Conservation (phyloP, 35 echinoderm and acorn worm species). For the Strongylocentrotus purpuratus region DNA sequence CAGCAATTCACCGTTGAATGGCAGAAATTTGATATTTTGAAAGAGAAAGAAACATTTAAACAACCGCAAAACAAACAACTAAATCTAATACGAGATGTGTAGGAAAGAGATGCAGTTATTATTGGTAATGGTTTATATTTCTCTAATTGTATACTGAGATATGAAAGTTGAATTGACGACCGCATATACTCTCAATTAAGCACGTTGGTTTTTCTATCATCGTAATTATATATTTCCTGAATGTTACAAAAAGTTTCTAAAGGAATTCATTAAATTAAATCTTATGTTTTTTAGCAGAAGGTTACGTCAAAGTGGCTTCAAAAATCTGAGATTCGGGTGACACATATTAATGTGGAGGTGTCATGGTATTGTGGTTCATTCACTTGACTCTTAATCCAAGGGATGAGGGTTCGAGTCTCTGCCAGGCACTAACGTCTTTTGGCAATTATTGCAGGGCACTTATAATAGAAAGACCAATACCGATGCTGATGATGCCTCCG, state of each 20-base stretch:
- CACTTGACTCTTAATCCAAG: too few relatives aligned
- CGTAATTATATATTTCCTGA: background rate
- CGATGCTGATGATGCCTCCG: too few relatives aligned
- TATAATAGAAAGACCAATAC: too few relatives aligned
- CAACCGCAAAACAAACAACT: background rate
- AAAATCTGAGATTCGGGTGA: too few relatives aligned
- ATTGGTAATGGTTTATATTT: background rate
- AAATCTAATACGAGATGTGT: background rate
- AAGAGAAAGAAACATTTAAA: background rate
- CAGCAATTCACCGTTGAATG: background rate
- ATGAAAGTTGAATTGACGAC: background rate
- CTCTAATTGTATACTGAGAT: background rate
- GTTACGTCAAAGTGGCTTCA: too few relatives aligned
- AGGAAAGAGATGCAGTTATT: background rate
- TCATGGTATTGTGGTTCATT: too few relatives aligned
- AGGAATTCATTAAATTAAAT: too few relatives aligned
- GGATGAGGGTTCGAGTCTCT: too few relatives aligned
- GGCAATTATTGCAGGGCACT: too few relatives aligned
- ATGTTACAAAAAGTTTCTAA: background rate
- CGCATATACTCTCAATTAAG: background rate
- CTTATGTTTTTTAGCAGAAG: too few relatives aligned
- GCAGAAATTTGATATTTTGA: constrained; percentile 1
- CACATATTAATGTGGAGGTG: too few relatives aligned
- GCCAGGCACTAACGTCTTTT: too few relatives aligned
- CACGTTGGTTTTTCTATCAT: background rate